These are phyloP conservation scores for Acyrthosiphon pisum DNA, from an alignment of 1,140 invertebrate species.

Conservation along the genomic window DNA sequence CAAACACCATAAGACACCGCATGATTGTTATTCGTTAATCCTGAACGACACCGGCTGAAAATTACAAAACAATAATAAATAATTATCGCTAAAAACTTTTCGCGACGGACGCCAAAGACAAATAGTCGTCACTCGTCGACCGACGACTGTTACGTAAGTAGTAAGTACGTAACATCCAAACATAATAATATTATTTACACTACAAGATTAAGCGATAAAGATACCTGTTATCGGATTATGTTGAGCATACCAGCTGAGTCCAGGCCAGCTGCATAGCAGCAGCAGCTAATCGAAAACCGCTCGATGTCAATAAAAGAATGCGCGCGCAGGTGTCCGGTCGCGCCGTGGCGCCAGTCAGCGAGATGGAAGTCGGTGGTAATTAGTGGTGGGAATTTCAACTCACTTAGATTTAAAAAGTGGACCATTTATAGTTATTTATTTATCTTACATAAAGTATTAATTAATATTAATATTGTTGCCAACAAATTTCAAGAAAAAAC, in stretches of 20 bases:
- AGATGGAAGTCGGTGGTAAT: too few species aligned
- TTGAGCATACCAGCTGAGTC: too few species aligned
- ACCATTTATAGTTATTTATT: too few species aligned
- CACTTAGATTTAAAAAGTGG: too few species aligned
- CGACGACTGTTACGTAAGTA: not conserved
- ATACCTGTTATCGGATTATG: not conserved
- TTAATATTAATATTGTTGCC: too few species aligned
- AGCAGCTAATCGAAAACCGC: not conserved
- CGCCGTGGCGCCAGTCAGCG: not conserved
- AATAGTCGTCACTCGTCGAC: too few species aligned
- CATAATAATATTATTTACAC: not conserved
- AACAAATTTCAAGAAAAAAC: too few species aligned
- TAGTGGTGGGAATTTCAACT: too few species aligned
- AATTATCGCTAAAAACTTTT: not conserved
- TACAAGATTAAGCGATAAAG: not conserved
- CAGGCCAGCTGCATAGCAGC: too few species aligned
- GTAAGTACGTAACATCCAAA: not conserved
- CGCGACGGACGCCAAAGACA: not conserved
- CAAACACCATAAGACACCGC: slow-evolving; percentile 78
- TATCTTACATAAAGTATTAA: too few species aligned
- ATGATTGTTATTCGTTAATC: slow-evolving; percentile 68
- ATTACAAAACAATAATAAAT: not conserved
- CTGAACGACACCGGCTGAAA: not conserved
- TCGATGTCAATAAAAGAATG: not conserved
- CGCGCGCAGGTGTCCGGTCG: not conserved